Evolutionary conservation across 30 jellyfish, hydroid and myxozoan species (phyloP), one percentile per base, ranked within the genome.

Genomic region (Cassiopea andromeda): DNA sequence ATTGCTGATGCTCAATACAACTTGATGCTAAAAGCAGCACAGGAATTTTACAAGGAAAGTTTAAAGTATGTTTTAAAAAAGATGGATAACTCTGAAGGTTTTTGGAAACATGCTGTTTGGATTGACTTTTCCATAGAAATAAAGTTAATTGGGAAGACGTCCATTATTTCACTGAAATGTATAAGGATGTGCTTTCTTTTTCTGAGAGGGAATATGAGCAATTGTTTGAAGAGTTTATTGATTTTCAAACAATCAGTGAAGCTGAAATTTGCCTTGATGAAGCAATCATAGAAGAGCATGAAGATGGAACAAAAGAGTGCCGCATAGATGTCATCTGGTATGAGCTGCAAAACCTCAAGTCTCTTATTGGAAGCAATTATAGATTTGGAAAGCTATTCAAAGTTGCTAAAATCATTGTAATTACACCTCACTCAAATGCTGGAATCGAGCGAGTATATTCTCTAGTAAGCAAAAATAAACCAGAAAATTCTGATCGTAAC

Each of bases 381-480:
- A 48, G 90, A 81, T 81, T 57, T 57, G 58, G 90, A 48, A 19
- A 19, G 88, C 50, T 85, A 75, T 2, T 73, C 44, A 61, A 83
- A 9, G 92, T 83, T 15, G 92, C 92, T 45, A 27, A 16, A 83
- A n/a, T 83, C 15, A 66, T 83, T 45, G 48, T 83, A 16, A 59
- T 83, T 44, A 44, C 88, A n/a, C 92, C 92, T n/a, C 92, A 83
- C 69, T 64, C 88, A 7, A 83, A 83, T 69, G 87, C 87, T 66
- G 89, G 92, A 17, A 47, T 64, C 47, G 92, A 83, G 73, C 90
- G 92, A 1, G 88, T 83, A 13, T 70, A 64, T 66, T n/a, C 46
- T 46, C 43, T 83, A 7, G 92, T 83, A 15, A 66, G n/a, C 72
- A 83, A 83, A 47, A 83, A 83, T 69, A 83, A 83, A 46, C 54